Evolutionary conservation across 2,113 vertebrate species (phyloP).

Genomic region (Struthidea cinerea): DNA sequence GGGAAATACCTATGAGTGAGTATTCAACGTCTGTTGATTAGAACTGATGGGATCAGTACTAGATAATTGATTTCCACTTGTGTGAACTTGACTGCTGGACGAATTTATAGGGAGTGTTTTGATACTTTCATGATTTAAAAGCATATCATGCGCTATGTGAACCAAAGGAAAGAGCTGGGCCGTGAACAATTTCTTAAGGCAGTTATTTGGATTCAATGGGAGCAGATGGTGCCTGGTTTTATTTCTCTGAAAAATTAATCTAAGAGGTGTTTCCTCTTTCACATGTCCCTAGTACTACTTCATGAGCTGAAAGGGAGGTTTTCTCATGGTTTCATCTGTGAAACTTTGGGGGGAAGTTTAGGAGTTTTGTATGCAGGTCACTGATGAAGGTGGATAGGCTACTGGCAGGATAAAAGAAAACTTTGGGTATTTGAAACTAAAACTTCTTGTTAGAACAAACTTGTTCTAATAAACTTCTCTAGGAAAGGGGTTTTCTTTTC

Average conservation of each 20-base stretch:
- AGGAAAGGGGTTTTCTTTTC: background rate
- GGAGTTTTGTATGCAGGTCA: background rate
- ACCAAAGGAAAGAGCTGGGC: background rate
- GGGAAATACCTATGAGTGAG: background rate
- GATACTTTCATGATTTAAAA: background rate
- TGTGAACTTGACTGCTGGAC: background rate
- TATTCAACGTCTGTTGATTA: background rate
- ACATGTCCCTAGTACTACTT: accelerated
- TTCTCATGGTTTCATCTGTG: background rate
- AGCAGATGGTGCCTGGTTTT: background rate
- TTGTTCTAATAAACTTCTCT: background rate
- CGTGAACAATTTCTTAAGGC: background rate
- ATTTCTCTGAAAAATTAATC: background rate
- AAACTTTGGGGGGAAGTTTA: background rate
- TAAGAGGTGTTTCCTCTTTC: background rate
- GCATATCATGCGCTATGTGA: background rate
- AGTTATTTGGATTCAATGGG: background rate
- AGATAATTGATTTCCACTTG: background rate
- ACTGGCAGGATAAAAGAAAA: background rate
- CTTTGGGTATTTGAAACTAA: background rate
- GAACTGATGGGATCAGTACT: background rate
- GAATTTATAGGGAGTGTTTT: background rate
- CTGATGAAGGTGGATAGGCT: background rate
- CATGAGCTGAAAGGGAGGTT: background rate
- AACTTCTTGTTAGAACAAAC: background rate